phyloP scores from a whole-genome alignment of 2,113 vertebrate genomes.

The Phylloscopus trochilus region DNA sequence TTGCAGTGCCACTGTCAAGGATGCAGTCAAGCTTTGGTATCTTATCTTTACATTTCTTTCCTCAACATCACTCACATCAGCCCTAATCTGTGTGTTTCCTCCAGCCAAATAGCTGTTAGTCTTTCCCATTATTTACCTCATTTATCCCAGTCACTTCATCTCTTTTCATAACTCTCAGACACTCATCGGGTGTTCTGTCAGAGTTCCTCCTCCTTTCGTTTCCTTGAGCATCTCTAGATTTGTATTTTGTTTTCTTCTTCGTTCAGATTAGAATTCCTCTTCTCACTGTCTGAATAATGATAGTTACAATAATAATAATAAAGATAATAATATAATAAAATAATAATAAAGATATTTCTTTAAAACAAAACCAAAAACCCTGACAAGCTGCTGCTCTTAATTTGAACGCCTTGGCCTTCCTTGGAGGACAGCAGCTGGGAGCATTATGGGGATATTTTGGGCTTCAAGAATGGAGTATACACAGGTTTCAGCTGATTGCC shows the following conservation, averaged over 20 bases:
- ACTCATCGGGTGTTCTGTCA: not conserved
- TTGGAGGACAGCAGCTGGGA: not conserved
- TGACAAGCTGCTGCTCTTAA: not conserved
- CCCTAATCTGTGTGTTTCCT: not conserved
- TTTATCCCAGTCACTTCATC: not conserved
- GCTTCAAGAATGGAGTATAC: not conserved
- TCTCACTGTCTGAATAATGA: not conserved
- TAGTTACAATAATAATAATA: too few species aligned
- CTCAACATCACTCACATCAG: not conserved
- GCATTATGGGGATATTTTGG: not conserved
- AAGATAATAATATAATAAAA: too few species aligned
- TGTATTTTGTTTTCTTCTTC: not conserved
- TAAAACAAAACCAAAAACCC: not conserved
- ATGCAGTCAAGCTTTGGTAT: not conserved
- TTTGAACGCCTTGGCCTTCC: not conserved
- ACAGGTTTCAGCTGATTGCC: not conserved
- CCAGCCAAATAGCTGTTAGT: not conserved
- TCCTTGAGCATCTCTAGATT: not conserved
- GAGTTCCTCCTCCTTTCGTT: not conserved
- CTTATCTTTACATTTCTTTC: not conserved
- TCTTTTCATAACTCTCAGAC: not conserved
- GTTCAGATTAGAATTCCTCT: not conserved
- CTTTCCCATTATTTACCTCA: not conserved
- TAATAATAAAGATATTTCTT: not conserved
- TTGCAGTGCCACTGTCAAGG: not conserved